Evolutionary conservation across 1,140 invertebrate genomes (phyloP), one percentile per base, ranked within the genome.

Genomic region (Heliothis subflexa): DNA sequence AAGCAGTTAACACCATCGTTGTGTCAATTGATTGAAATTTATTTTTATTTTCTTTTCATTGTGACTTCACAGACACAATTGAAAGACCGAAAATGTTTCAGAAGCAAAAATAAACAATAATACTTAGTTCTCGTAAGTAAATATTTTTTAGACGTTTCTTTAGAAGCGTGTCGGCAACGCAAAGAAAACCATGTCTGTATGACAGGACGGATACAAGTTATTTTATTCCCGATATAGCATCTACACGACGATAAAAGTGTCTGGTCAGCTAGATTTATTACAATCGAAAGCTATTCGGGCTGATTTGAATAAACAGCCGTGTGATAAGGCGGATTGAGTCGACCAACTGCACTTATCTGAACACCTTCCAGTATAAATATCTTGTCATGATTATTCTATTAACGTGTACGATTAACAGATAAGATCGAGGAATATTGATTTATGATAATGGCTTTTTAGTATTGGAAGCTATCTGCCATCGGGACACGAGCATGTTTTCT

Each of bases 281-380:
- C 83, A 81, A 88, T 85, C 85, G 78, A 86, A 88, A 84, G 70
- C 86, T 78, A 88, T 89, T 86, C 83, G 71, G 73, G 82, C 78
- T 73, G 82, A 88, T 86, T 89, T 89, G 84, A 90, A 90, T 89
- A 89, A 85, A 90, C 86, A 86, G 71, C 79, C 84, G 84, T 87
- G 81, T 85, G 86, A 89, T 87, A 86, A 83, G 52, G 73, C 57
- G 71, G 81, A 85, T 85, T 84, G 83, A 87, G 85, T 84, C 62
- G 83, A 61, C 61, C 68, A 62, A 50, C 18, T 47, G 10, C 45
- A 49, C 62, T 75, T 75, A 55, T 81, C 73, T 55, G 71, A 81
- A 76, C 82, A 80, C 78, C 74, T 76, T 52, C 75, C 78, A 72
- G 78, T 82, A 76, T 33, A 33, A 33, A 33, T 78, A 80, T 82